Evolutionary conservation across 2,888 invertebrate genomes (phyloP).

Genomic region (Xestobium rufovillosum): DNA sequence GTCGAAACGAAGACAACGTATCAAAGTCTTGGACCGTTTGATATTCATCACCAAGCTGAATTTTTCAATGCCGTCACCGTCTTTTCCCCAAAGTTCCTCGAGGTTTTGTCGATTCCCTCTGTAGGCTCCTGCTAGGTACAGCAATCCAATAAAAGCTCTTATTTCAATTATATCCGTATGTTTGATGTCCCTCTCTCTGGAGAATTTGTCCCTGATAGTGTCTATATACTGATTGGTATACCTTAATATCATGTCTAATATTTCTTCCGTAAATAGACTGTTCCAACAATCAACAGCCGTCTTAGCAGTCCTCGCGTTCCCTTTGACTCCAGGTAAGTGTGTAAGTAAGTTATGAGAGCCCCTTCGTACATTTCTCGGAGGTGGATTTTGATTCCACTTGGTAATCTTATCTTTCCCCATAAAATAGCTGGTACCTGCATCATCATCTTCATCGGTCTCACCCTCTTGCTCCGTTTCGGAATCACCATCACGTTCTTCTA

Average conservation of each 20-base stretch:
- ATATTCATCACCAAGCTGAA: constrained; percentile 27
- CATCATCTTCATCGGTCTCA: constrained; percentile 14
- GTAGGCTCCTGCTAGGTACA: constrained; percentile 22
- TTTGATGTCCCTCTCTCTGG: too few species aligned
- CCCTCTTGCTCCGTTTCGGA: constrained; percentile 9
- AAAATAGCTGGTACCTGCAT: neutral
- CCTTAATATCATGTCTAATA: too few species aligned
- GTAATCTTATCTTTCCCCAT: too few species aligned
- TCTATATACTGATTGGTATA: too few species aligned
- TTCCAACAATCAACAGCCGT: too few species aligned
- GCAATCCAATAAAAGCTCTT: too few species aligned
- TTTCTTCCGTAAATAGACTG: too few species aligned
- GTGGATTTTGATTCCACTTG: too few species aligned
- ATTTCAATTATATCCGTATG: too few species aligned
- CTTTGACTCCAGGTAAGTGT: constrained; percentile 17
- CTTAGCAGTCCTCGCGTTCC: too few species aligned
- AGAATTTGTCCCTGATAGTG: too few species aligned
- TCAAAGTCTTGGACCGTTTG: constrained; percentile 25
- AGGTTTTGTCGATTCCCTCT: constrained; percentile 23
- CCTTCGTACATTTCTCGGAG: constrained; percentile 10
- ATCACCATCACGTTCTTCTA: constrained; percentile 15
- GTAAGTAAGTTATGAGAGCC: constrained; percentile 15
- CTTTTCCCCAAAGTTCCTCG: constrained; percentile 26
- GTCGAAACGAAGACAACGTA: constrained; percentile 24
- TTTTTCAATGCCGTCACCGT: constrained; percentile 26